A percentile compares a stretch with the other conserved stretches of the same genome.
Evolutionary conservation across 2,113 vertebrate species (phyloP).

Genomic region (Alectura lathami): DNA sequence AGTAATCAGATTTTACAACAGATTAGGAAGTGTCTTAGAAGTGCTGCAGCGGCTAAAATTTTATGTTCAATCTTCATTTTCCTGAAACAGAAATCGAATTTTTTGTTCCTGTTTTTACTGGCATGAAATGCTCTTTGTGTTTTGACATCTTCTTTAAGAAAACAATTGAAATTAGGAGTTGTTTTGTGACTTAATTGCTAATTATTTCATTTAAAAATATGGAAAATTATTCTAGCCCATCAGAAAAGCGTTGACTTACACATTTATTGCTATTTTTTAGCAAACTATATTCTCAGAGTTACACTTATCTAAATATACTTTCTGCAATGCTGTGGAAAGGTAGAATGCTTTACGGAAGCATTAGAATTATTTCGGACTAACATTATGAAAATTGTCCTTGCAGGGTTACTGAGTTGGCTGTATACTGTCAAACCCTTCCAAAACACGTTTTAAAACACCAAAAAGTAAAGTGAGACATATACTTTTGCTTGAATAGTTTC

Average conservation of each 20-base stretch:
- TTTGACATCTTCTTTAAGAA: neutral
- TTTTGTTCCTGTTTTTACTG: neutral
- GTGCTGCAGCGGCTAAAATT: neutral
- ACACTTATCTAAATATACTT: neutral
- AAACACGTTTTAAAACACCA: too few species aligned
- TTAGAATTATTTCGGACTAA: neutral
- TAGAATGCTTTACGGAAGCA: neutral
- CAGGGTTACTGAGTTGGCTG: neutral
- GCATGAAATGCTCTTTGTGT: neutral
- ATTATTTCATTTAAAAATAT: neutral
- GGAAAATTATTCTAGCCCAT: neutral
- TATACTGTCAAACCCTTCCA: neutral
- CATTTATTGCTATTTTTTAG: neutral
- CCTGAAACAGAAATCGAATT: neutral
- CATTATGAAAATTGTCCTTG: neutral
- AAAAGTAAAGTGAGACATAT: neutral
- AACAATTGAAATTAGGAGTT: neutral
- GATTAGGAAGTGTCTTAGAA: neutral
- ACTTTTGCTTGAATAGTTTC: neutral
- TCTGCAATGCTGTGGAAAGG: neutral
- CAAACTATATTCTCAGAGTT: neutral
- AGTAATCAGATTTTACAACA: neutral
- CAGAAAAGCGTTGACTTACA: neutral
- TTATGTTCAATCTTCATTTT: neutral
- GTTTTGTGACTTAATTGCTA: neutral